phyloP scores from a whole-genome alignment of 1,140 invertebrate species.

The Drosophila triauraria region DNA sequence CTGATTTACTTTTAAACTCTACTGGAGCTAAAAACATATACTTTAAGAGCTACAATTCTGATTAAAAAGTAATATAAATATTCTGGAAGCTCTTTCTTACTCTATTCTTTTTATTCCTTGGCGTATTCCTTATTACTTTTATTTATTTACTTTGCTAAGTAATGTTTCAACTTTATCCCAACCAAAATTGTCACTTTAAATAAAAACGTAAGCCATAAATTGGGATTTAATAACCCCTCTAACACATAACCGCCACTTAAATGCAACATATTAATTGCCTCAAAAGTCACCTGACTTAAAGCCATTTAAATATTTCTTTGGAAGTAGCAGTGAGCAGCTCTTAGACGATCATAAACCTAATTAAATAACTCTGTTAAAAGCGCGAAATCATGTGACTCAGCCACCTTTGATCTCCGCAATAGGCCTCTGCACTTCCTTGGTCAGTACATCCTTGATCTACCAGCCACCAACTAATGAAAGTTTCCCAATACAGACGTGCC shows the following conservation, averaged over 20 bases:
- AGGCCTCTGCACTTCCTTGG: slow-evolving; percentile 31
- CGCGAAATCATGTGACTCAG: slow-evolving; percentile 8
- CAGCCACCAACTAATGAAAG: slow-evolving; percentile 37
- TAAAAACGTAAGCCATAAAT: slow-evolving; percentile 26
- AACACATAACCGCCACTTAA: slow-evolving; percentile 21
- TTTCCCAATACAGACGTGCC: slow-evolving; percentile 38
- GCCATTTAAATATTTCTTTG: slow-evolving; percentile 24
- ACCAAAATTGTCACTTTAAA: neutral
- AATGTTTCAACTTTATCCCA: neutral
- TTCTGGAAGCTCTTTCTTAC: neutral
- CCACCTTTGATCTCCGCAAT: slow-evolving; percentile 16
- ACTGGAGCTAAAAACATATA: neutral
- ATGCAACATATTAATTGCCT: slow-evolving; percentile 33
- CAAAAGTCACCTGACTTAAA: slow-evolving; percentile 29
- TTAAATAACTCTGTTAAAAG: slow-evolving; percentile 18
- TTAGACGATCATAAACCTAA: slow-evolving; percentile 26
- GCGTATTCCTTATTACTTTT: neutral
- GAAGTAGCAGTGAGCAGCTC: neutral
- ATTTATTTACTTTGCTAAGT: neutral
- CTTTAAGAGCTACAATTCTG: neutral
- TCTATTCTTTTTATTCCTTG: neutral
- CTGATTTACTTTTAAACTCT: neutral
- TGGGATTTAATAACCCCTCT: slow-evolving; percentile 4
- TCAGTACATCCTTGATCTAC: slow-evolving; percentile 31
- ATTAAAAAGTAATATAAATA: neutral